Conservation (phyloP, 2,797 vertebrate species). For the Micromesistius poutassou region DNA sequence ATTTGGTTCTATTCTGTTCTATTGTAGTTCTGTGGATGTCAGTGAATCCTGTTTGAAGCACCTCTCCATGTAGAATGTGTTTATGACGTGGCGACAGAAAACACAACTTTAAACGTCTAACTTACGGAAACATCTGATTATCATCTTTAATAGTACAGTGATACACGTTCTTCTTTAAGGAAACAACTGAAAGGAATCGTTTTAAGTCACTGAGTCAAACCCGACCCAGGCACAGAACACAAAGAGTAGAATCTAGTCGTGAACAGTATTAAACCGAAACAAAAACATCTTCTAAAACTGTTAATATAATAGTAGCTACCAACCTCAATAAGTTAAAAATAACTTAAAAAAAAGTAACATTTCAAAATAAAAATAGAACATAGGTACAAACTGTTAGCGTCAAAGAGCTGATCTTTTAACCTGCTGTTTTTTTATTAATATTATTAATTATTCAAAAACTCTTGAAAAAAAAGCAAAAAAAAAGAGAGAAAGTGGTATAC, state of each 20-base stretch:
- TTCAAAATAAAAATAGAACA: conserved; percentile 54
- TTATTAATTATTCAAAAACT: conserved; percentile 49
- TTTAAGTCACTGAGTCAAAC: conserved; percentile 35
- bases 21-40: conserved; percentile 1
- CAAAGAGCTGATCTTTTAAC: conserved; percentile 40
- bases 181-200: conserved; percentile 31
- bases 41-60: neutral
- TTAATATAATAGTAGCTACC: conserved; percentile 57
- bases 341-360: conserved; percentile 72
- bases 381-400: conserved; percentile 37
- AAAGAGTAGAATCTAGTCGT: conserved; percentile 16
- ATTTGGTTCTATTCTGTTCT: neutral
- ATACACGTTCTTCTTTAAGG: conserved; percentile 28
- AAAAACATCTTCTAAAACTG: conserved; percentile 24
- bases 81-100: conserved; percentile 48
- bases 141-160: conserved; percentile 46
- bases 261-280: neutral
- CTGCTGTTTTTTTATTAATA: conserved; percentile 40
- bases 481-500: conserved; percentile 60
- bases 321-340: conserved; percentile 73
- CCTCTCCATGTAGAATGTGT: conserved; percentile 20
- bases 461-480: conserved; percentile 50
- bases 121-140: conserved; percentile 46
- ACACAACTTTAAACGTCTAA: conserved; percentile 37
- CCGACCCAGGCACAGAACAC: conserved; percentile 27